phyloP scores from a whole-genome alignment of 2,113 vertebrate genomes.

The Paradisaea rubra region DNA sequence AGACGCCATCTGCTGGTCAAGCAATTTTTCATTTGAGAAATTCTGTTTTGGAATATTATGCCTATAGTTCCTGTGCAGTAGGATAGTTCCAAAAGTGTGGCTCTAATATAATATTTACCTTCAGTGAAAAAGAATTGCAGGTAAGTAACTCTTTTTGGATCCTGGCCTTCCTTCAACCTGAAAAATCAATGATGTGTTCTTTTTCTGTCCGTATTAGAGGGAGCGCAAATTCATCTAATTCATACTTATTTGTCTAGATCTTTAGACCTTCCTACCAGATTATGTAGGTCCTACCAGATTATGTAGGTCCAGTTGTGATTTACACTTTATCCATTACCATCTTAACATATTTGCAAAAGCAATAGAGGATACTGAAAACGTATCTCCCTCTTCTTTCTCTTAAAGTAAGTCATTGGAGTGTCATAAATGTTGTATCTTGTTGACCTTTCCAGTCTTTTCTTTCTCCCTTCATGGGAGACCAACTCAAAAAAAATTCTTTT shows the following conservation, averaged over 20 bases:
- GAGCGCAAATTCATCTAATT: not conserved
- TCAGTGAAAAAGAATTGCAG: slow-evolving; percentile 60
- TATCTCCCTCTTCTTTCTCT: not conserved
- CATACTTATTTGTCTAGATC: not conserved
- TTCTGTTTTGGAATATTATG: not conserved
- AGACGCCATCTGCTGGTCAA: slow-evolving; percentile 36
- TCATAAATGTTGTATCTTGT: not conserved
- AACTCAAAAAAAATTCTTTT: not conserved
- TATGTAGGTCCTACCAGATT: not conserved
- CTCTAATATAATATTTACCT: slow-evolving; percentile 54
- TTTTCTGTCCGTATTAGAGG: not conserved
- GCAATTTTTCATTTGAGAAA: not conserved
- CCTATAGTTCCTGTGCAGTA: not conserved
- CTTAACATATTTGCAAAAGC: not conserved
- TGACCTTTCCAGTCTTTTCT: not conserved
- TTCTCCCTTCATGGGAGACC: not conserved
- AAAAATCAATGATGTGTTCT: not conserved
- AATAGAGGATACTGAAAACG: not conserved
- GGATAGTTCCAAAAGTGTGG: slow-evolving; percentile 43
- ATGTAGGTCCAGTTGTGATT: not conserved
- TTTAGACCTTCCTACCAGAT: not conserved
- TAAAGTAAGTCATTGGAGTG: not conserved
- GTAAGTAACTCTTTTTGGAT: slow-evolving; percentile 34
- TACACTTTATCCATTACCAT: not conserved
- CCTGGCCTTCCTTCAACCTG: not conserved